These are phyloP conservation scores for Chionoecetes opilio DNA, from an alignment of 1,140 invertebrate species.

Conservation along the genomic window DNA sequence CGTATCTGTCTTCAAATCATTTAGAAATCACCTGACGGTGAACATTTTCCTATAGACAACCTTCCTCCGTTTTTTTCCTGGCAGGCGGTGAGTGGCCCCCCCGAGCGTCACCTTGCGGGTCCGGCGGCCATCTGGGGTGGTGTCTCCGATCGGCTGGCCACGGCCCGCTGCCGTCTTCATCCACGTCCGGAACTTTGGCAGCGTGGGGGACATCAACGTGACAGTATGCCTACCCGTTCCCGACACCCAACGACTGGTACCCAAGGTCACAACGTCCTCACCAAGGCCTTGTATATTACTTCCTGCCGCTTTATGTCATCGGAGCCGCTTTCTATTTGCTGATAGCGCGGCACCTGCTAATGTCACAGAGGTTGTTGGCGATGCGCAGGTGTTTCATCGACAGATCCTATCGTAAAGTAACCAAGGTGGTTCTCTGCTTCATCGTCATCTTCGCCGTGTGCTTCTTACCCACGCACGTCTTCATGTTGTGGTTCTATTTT, in stretches of 20 bases:
- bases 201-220: neutral
- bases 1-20: too few relatives aligned
- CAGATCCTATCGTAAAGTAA: constrained; percentile 62
- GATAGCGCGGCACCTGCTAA: constrained; percentile 58
- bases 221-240: constrained; percentile 61
- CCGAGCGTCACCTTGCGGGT: constrained; percentile 45
- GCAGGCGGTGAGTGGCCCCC: constrained; percentile 43
- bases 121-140: constrained; percentile 62
- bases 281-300: constrained; percentile 61
- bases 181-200: constrained; percentile 32
- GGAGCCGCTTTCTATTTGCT: constrained; percentile 66
- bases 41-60: too few relatives aligned
- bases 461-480: constrained; percentile 68
- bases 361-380: constrained; percentile 42
- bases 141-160: constrained; percentile 56
- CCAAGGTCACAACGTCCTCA: constrained; percentile 50
- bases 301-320: constrained; percentile 60
- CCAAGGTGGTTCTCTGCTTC: constrained; percentile 69
- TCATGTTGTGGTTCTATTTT: constrained; percentile 70
- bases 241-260: constrained; percentile 42
- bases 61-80: too few relatives aligned
- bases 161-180: constrained; percentile 60
- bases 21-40: too few relatives aligned
- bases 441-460: constrained; percentile 67
- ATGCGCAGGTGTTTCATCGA: constrained; percentile 59